Conservation (phyloP, 2,797 vertebrate species). For the Myripristis murdjan region DNA sequence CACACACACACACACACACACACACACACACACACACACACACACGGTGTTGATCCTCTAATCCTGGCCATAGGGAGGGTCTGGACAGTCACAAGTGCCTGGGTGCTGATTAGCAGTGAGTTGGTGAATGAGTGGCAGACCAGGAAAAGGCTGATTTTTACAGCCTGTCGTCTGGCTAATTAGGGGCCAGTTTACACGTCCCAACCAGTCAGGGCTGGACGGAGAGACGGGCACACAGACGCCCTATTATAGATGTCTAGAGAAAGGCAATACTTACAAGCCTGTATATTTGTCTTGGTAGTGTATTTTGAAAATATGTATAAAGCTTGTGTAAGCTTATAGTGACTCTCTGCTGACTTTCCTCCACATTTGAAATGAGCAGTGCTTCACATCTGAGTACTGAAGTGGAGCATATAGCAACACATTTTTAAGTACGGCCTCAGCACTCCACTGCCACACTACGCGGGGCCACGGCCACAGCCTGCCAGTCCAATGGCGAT, state of each 20-base stretch:
- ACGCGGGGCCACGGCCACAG: conserved; percentile 44
- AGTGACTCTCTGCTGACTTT: neutral
- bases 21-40: neutral
- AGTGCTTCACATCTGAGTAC: neutral
- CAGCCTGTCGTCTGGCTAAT: conserved; percentile 65
- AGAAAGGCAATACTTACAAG: neutral
- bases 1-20: conserved; percentile 4
- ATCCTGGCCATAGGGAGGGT: conserved; percentile 72
- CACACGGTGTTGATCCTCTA: conserved; percentile 61
- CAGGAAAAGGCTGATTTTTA: conserved; percentile 71
- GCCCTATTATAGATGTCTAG: conserved; percentile 7
- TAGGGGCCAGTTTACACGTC: conserved; percentile 61
- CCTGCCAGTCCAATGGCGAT: conserved; percentile 22
- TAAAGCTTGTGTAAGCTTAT: neutral
- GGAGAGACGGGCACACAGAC: conserved; percentile 24
- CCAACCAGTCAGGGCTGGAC: conserved; percentile 28
- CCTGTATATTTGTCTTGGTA: conserved; percentile 9
- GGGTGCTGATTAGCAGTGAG: conserved; percentile 68
- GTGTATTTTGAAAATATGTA: conserved; percentile 9
- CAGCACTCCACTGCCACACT: conserved; percentile 36
- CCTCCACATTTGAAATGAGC: neutral
- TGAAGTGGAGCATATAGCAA: neutral
- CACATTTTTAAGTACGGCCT: conserved; percentile 31
- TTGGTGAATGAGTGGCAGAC: conserved; percentile 66
- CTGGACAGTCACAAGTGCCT: conserved; percentile 78